These are phyloP conservation scores for Lampris megalopsis DNA, from an alignment of 2,113 vertebrate species.

Conservation along the genomic window DNA sequence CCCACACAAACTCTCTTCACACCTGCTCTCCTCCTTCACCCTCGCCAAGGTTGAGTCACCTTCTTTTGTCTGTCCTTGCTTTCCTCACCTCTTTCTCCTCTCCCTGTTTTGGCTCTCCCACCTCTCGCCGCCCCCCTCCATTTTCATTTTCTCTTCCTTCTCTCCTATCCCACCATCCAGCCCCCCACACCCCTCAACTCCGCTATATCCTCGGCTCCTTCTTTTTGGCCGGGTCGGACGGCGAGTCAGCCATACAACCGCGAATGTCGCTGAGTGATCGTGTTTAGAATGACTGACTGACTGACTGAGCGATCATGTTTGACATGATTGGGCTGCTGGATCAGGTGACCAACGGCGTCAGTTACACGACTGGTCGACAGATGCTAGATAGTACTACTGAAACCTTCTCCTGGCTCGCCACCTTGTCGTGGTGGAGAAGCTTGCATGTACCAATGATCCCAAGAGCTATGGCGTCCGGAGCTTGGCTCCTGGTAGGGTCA, in stretches of 20 bases:
- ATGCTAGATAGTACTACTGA: background rate
- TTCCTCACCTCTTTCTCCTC: background rate
- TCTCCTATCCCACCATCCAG: background rate
- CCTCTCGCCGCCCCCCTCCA: background rate
- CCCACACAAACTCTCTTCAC: conserved; percentile 19
- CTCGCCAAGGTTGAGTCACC: background rate
- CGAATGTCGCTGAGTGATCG: too few species aligned
- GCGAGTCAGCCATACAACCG: too few species aligned
- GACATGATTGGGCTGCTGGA: too few species aligned
- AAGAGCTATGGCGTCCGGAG: too few species aligned
- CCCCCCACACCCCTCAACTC: background rate
- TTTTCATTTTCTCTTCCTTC: background rate
- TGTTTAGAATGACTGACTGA: too few species aligned
- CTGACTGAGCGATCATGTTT: too few species aligned
- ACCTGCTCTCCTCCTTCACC: conserved; percentile 13
- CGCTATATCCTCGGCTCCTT: background rate
- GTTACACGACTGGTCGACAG: too few species aligned
- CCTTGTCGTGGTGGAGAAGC: too few species aligned
- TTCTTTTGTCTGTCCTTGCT: background rate
- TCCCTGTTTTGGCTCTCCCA: background rate
- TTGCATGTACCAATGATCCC: too few species aligned
- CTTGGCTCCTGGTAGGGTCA: too few species aligned
- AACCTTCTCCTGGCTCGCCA: background rate
- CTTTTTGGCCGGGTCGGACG: background rate
- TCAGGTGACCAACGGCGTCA: too few species aligned